A percentile compares a stretch with the other conserved stretches of the same genome.
Conservation (phyloP, 1,140 invertebrate genomes). For the Macrobrachium rosenbergii region DNA sequence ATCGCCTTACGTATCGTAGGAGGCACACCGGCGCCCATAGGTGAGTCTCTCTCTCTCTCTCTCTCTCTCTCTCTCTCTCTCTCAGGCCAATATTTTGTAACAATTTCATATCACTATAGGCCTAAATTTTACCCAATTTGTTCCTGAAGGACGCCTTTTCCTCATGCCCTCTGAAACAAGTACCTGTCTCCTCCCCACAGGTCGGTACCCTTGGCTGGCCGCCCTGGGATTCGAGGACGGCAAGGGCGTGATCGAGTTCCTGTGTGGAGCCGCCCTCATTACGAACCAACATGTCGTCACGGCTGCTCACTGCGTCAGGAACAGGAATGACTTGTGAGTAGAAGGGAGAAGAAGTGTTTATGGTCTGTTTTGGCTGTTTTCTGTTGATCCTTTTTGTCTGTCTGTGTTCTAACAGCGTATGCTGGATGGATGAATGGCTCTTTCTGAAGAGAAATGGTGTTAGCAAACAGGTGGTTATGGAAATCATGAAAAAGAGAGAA, state of each 20-base stretch:
- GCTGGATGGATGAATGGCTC: too few relatives aligned
- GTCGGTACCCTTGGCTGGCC: conserved; percentile 82
- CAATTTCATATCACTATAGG: not conserved
- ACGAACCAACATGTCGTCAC: conserved; percentile 82
- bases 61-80: not conserved
- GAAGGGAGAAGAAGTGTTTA: not conserved
- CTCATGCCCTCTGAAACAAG: too few relatives aligned
- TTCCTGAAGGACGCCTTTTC: too few relatives aligned
- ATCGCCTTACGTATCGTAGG: conserved; percentile 26
- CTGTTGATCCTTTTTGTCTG: not conserved
- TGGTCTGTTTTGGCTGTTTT: not conserved
- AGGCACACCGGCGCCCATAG: conserved; percentile 6
- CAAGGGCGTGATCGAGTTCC: conserved; percentile 73
- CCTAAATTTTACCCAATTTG: too few relatives aligned
- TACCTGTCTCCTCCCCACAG: conserved; percentile 68
- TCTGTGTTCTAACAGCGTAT: too few relatives aligned
- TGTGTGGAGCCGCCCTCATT: conserved; percentile 88
- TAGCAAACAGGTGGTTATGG: too few relatives aligned
- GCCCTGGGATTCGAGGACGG: conserved; percentile 77
- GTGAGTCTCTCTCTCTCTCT: not conserved
- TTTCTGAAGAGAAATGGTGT: too few relatives aligned
- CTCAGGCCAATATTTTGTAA: not conserved
- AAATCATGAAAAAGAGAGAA: too few relatives aligned
- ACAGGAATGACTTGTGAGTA: conserved; percentile 48
- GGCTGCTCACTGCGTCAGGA: conserved; percentile 85